Base-by-base conservation (phyloP, 2,888 invertebrate species). In the Drosophila mulleri region DNA sequence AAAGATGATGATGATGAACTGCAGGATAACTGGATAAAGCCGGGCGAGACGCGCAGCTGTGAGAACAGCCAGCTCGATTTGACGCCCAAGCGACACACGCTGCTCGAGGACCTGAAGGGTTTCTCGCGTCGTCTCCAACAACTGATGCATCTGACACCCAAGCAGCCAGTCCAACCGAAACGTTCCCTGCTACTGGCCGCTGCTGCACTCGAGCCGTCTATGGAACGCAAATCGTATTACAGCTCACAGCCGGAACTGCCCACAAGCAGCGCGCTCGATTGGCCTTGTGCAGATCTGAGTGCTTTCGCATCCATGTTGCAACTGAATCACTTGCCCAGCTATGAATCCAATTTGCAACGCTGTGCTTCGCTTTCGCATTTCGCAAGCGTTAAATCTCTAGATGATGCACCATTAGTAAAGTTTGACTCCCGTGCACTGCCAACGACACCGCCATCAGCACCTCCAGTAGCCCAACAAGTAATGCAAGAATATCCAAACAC, bases 1-100 rank as follows among this genome's bases (percentile, higher is more conserved):
- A 66, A 75, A 4, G 72, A 88, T 32, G 84, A 85, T 3, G 53
- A 85, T 3, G 53, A 69, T 3, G n/a, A n/a, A n/a, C 72, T 89
- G 6, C 85, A 84, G 52, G 86, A 82, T 20, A 91, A 91, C 41
- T 92, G 92, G 92, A 92, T 93, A 47, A 89, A 90, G 62, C 93
- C 93, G 0, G 92, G 92, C 14, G 87, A 83, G 32, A 81, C 79
- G 3, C 83, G 88, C 5, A 91, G 90, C 63, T 78, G 81, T 9
- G 92, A 91, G 60, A 91, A 92, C n/a, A 82, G 87, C 20, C 90
- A 91, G 39, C 73, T 76, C 4, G 84, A 89, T 5, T 63, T 89
- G 60, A 69, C 73, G 9, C 83, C 78, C 39, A 78, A 86, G 39
- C 83, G 89, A 1, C 83, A 82, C 47, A 91, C 92, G 3, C 42